A percentile compares a stretch with the other conserved stretches of the same genome.
Evolutionary conservation across 2,888 invertebrate genomes (phyloP).

Genomic region (Frankliniella fusca): DNA sequence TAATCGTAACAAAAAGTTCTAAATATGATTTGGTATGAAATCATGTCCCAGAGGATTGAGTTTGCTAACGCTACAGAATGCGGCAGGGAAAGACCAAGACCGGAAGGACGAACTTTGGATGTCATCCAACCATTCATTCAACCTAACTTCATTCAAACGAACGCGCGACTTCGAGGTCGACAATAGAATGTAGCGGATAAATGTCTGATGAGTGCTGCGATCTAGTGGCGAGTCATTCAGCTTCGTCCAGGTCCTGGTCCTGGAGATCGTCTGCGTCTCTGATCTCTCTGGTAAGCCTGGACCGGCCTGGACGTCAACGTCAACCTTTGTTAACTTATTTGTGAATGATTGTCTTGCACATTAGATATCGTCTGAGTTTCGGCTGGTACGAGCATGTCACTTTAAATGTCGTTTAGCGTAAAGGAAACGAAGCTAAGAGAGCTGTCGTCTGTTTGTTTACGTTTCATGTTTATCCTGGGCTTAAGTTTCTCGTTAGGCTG

Average conservation of each 20-base stretch:
- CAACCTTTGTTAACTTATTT: background rate
- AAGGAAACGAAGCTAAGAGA: background rate
- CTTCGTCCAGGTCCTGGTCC: background rate
- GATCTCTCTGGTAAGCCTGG: background rate
- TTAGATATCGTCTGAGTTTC: background rate
- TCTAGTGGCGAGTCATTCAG: background rate
- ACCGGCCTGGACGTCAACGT: background rate
- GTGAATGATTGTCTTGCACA: background rate
- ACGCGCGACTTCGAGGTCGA: too few relatives aligned
- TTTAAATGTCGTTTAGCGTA: background rate
- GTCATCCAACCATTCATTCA: too few relatives aligned
- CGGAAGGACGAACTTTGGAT: too few relatives aligned
- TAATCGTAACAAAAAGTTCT: too few relatives aligned
- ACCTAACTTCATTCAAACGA: too few relatives aligned
- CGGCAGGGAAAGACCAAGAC: too few relatives aligned
- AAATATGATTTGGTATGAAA: too few relatives aligned
- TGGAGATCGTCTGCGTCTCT: background rate
- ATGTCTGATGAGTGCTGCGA: background rate
- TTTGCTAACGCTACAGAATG: too few relatives aligned
- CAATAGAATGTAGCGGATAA: too few relatives aligned
- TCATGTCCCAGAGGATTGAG: too few relatives aligned
- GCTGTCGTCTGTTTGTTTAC: constrained; percentile 6
- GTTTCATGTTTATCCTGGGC: background rate
- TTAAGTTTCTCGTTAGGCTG: background rate
- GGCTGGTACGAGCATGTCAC: background rate